Evolutionary conservation across 2,797 vertebrate genomes (phyloP).

Genomic region (Gymnodraco acuticeps): DNA sequence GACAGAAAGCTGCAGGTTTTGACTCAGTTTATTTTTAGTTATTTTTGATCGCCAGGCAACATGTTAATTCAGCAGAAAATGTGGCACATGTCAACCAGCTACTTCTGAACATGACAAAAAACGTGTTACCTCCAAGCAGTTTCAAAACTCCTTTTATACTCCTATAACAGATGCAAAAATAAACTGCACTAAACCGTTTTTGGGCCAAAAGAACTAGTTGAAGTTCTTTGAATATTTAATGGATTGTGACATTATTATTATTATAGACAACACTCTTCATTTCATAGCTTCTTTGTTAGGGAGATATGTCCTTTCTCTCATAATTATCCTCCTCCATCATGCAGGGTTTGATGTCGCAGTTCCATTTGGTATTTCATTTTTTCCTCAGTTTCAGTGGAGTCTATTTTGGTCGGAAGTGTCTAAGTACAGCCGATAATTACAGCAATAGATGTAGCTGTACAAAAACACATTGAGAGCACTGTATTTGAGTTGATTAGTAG

Average conservation of each 20-base stretch:
- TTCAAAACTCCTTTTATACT: not conserved
- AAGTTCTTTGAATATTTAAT: not conserved
- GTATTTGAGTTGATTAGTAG: not conserved
- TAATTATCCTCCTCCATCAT: not conserved
- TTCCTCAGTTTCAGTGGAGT: not conserved
- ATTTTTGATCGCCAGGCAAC: slow-evolving; percentile 46
- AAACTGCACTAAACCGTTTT: too few species aligned
- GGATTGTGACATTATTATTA: slow-evolving; percentile 3
- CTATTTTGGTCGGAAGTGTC: not conserved
- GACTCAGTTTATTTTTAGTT: slow-evolving; percentile 31
- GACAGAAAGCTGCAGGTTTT: slow-evolving; percentile 21
- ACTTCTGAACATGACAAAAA: slow-evolving; percentile 22
- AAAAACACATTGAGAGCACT: not conserved
- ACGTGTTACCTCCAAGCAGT: slow-evolving; percentile 1
- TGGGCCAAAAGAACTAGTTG: not conserved
- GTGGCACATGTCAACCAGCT: slow-evolving; percentile 19
- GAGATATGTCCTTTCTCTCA: not conserved
- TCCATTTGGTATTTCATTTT: not conserved
- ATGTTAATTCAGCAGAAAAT: slow-evolving; percentile 24
- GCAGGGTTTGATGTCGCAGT: slow-evolving; percentile 4
- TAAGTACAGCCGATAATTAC: not conserved
- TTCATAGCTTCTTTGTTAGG: not conserved
- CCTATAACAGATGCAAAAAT: not conserved
- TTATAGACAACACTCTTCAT: not conserved
- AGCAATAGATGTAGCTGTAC: not conserved